Conservation (phyloP, 2,888 invertebrate species). For the Rhorus exstirpatorius region DNA sequence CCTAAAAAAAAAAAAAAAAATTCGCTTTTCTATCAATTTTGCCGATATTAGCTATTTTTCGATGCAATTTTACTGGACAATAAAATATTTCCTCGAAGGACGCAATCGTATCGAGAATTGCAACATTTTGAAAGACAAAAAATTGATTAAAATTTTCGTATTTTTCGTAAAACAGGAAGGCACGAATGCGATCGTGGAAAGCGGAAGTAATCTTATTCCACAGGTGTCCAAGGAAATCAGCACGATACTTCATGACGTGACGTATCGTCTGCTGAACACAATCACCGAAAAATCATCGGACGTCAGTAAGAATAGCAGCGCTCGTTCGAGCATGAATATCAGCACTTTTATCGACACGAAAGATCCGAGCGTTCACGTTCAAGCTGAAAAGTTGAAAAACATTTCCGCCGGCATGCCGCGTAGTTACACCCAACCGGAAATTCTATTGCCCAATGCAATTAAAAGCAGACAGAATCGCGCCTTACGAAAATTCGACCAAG, state of each 20-base stretch:
- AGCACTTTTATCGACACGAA: background rate
- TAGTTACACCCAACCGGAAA: conserved; percentile 77
- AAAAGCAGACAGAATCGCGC: conserved; percentile 30
- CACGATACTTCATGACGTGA: conserved; percentile 75
- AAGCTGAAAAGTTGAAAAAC: conserved; percentile 24
- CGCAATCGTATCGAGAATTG: background rate
- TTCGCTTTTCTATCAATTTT: no score
- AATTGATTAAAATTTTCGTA: conserved; percentile 1
- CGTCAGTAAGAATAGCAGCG: conserved; percentile 70
- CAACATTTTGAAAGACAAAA: background rate
- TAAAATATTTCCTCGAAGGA: no score
- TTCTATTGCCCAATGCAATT: conserved; percentile 27
- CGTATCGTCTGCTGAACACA: conserved; percentile 76
- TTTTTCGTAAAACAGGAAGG: conserved; percentile 73
- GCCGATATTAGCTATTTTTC: no score
- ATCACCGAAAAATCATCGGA: conserved; percentile 74
- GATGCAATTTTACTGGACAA: no score
- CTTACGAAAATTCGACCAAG: conserved; percentile 13
- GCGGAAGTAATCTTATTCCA: conserved; percentile 81
- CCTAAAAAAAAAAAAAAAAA: no score
- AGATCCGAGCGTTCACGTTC: background rate
- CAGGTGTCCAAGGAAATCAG: conserved; percentile 76
- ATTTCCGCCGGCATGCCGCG: conserved; percentile 65
- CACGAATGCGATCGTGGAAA: conserved; percentile 79
- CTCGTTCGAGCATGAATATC: conserved; percentile 60